phyloP scores from a whole-genome alignment of 2,888 invertebrate genomes.

The Mythimna impura region DNA sequence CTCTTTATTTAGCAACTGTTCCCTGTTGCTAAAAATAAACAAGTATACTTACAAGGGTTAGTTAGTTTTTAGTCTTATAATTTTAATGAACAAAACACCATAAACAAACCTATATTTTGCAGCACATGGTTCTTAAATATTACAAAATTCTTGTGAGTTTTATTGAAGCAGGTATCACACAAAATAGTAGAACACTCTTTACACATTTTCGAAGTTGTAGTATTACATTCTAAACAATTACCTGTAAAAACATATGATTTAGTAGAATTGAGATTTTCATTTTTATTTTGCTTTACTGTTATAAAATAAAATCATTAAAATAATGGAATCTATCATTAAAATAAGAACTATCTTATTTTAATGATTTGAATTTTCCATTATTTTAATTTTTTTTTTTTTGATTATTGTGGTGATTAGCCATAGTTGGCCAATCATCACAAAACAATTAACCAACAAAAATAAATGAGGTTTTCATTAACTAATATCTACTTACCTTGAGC shows the following conservation, averaged over 20 bases:
- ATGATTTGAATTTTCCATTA: no score
- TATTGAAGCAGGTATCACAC: slow-evolving; percentile 84
- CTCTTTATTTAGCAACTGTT: no score
- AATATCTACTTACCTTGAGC: slow-evolving; percentile 71
- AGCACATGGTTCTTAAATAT: slow-evolving; percentile 84
- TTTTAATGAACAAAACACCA: not conserved
- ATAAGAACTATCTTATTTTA: no score
- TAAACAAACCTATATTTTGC: slow-evolving; percentile 73
- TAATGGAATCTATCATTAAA: not conserved
- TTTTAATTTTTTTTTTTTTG: no score
- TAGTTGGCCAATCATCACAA: no score
- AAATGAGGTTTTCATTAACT: not conserved
- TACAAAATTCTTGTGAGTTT: slow-evolving; percentile 85
- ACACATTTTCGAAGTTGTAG: slow-evolving; percentile 80
- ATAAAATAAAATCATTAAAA: not conserved
- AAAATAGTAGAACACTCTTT: slow-evolving; percentile 80
- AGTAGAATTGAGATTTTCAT: not conserved
- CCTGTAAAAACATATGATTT: slow-evolving; percentile 67
- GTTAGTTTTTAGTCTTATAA: not conserved
- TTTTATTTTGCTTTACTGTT: not conserved
- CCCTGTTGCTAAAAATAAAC: no score
- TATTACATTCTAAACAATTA: slow-evolving; percentile 81
- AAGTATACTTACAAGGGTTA: no score
- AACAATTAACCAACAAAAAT: not conserved
- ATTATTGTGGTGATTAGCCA: no score